These are phyloP conservation scores for Zaprionus davidi DNA, from an alignment of 1,140 invertebrate species.

Conservation along the genomic window DNA sequence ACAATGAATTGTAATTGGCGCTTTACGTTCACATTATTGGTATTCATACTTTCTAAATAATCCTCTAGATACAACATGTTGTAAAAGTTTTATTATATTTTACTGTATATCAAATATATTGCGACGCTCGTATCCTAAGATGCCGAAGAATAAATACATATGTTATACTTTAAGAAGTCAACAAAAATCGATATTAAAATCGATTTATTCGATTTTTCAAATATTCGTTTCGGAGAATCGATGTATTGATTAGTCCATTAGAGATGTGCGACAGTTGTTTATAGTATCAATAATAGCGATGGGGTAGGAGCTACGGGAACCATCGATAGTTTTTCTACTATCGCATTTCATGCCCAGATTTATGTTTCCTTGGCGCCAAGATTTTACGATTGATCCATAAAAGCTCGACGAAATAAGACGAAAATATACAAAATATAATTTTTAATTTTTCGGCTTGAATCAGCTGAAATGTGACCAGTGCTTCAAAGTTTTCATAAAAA, in stretches of 20 bases:
- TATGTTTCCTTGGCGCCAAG: not conserved
- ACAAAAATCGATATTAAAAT: not conserved
- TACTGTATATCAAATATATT: not conserved
- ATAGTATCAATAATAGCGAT: too few species aligned
- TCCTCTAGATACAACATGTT: conserved; percentile 97
- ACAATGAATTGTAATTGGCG: conserved; percentile 8
- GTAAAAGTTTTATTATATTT: not conserved
- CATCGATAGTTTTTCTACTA: too few species aligned
- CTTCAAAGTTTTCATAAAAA: too few species aligned
- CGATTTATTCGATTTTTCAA: not conserved
- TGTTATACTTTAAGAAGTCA: not conserved
- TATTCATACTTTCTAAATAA: conserved; percentile 96
- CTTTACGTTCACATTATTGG: conserved; percentile 18
- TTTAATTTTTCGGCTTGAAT: not conserved
- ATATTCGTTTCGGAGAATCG: too few species aligned
- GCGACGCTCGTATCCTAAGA: not conserved
- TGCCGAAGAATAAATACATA: not conserved
- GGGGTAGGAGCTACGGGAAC: not conserved
- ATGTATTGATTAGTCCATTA: too few species aligned
- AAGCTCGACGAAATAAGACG: not conserved
- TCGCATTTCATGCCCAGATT: too few species aligned
- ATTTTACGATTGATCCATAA: not conserved
- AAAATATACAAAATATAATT: too few species aligned
- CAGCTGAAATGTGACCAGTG: too few species aligned
- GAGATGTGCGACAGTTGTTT: too few species aligned